Evolutionary conservation across 2,797 vertebrate genomes (phyloP).

Genomic region (Enteromius unitaeniatus): DNA sequence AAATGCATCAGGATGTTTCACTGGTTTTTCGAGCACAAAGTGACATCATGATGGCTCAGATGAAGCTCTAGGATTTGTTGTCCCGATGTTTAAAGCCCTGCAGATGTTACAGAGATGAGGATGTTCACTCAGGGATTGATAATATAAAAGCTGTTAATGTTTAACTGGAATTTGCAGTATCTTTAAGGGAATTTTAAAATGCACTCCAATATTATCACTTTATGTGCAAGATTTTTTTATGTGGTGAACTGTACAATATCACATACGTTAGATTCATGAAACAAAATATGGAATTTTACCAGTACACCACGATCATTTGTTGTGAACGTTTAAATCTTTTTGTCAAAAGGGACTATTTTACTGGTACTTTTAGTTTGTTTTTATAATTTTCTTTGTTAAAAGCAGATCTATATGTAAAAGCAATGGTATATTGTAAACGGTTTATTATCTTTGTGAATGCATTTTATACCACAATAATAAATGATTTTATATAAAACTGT

Average conservation of each 20-base stretch:
- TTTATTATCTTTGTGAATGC: background rate
- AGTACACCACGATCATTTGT: background rate
- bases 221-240: background rate
- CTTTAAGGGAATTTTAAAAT: background rate
- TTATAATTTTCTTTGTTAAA: slow-evolving; percentile 12
- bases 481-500: background rate
- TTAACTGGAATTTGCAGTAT: background rate
- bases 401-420: background rate
- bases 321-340: background rate
- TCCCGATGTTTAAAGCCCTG: slow-evolving; percentile 25
- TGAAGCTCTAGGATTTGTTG: background rate
- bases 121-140: background rate
- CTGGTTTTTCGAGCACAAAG: background rate
- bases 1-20: background rate
- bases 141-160: slow-evolving; percentile 1
- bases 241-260: background rate
- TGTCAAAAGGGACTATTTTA: background rate
- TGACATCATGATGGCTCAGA: background rate
- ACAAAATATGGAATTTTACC: background rate
- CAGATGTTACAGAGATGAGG: background rate
- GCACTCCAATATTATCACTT: background rate
- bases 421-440: background rate
- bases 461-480: slow-evolving; percentile 26
- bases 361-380: background rate
- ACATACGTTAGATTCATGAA: background rate